A percentile compares a stretch with the other conserved stretches of the same genome.
Conservation (phyloP, 2,113 vertebrate genomes). For the Actenoides hombroni region DNA sequence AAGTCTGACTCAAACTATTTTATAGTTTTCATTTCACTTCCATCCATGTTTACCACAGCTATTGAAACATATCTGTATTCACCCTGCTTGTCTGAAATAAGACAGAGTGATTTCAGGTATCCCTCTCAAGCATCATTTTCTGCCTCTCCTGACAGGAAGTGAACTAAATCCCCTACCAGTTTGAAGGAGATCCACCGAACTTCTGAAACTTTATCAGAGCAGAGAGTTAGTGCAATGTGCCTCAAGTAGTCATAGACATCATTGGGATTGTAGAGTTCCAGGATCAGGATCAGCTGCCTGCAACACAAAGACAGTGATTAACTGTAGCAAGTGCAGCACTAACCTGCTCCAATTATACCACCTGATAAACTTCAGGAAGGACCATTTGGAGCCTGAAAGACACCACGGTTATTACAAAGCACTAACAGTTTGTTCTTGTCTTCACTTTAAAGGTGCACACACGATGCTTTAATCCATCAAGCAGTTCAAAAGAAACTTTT, state of each 20-base stretch:
- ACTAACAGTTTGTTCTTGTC: not conserved
- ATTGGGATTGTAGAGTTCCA: constrained; percentile 74
- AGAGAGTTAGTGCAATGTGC: constrained; percentile 74
- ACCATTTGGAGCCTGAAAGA: not conserved
- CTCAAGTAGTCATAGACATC: constrained; percentile 74
- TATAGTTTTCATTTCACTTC: not conserved
- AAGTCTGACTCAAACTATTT: not conserved
- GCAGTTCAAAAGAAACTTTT: not conserved
- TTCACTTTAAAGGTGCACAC: not conserved
- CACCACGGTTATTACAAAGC: not conserved
- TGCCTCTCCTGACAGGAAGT: not conserved
- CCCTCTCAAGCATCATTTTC: not conserved
- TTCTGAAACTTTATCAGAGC: constrained; percentile 78
- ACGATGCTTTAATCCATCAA: not conserved
- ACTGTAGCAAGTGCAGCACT: not conserved
- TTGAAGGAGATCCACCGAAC: constrained; percentile 80
- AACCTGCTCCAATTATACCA: not conserved
- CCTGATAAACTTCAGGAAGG: not conserved
- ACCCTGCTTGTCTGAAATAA: not conserved
- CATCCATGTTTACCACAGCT: not conserved
- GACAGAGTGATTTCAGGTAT: not conserved
- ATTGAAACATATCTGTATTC: not conserved
- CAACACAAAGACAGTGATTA: not conserved
- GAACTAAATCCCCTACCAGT: constrained; percentile 67
- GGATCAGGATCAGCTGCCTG: constrained; percentile 78